A percentile compares a stretch with the other conserved stretches of the same genome.
phyloP scores from a whole-genome alignment of 2,888 invertebrate species.

The Chorisops tibialis region DNA sequence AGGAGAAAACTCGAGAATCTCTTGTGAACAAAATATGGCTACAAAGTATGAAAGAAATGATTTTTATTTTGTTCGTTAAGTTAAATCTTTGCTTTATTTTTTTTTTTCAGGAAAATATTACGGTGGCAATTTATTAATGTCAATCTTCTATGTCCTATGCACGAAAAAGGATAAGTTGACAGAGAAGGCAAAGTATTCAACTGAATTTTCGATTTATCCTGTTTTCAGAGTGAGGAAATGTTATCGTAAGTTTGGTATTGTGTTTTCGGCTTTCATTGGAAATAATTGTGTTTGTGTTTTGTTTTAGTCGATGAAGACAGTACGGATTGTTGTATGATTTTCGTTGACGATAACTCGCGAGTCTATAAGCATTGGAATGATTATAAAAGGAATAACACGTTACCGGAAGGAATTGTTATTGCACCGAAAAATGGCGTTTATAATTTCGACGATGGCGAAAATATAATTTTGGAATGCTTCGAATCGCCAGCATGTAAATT shows the following conservation, averaged over 20 bases:
- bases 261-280: not conserved
- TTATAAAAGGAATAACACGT: constrained; percentile 51
- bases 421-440: constrained; percentile 52
- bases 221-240: constrained; percentile 47
- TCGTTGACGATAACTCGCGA: constrained; percentile 48
- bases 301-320: constrained; percentile 35
- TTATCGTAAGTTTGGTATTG: constrained; percentile 41
- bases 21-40: too few relatives aligned
- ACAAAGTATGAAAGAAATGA: too few relatives aligned
- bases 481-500: constrained; percentile 40
- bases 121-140: constrained; percentile 42
- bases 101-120: constrained; percentile 43
- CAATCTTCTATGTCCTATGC: constrained; percentile 43
- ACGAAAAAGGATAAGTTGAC: not conserved
- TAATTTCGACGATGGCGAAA: constrained; percentile 32
- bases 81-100: not conserved
- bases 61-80: too few relatives aligned
- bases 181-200: constrained; percentile 35
- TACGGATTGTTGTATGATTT: constrained; percentile 45
- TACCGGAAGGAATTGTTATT: constrained; percentile 52
- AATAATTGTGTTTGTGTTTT: too few relatives aligned
- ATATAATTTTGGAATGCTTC: constrained; percentile 38
- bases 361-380: constrained; percentile 53
- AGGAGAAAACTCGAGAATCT: too few relatives aligned
- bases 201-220: constrained; percentile 42